phyloP scores from a whole-genome alignment of 2,113 vertebrate species.

The Siniperca chuatsi region DNA sequence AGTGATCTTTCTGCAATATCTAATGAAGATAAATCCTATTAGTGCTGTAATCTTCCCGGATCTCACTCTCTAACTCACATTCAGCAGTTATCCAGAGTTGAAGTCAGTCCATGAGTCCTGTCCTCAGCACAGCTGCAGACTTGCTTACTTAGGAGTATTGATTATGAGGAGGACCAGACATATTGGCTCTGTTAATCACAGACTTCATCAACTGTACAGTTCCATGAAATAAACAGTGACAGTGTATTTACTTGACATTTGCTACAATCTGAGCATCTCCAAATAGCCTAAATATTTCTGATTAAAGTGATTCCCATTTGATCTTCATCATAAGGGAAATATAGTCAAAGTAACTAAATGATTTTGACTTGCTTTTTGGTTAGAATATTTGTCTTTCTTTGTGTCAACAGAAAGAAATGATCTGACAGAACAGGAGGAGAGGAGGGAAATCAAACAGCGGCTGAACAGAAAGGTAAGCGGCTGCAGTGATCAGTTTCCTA shows the following conservation, averaged over 20 bases:
- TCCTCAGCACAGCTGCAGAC: neutral
- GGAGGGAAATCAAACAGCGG: slow-evolving; percentile 96
- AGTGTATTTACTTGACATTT: neutral
- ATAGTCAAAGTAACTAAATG: neutral
- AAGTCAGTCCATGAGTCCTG: neutral
- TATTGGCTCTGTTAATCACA: slow-evolving; percentile 24
- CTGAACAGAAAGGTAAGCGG: slow-evolving; percentile 94
- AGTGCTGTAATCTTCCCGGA: slow-evolving; percentile 11
- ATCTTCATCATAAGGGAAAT: neutral
- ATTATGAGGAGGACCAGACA: slow-evolving; percentile 5
- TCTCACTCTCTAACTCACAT: slow-evolving; percentile 11
- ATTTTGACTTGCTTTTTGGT: neutral
- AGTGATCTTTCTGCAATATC: slow-evolving; percentile 27
- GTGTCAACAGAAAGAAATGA: slow-evolving; percentile 92
- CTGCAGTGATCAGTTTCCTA: neutral
- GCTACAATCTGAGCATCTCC: too few species aligned
- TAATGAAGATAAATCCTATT: slow-evolving; percentile 43
- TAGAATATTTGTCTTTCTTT: slow-evolving; percentile 8
- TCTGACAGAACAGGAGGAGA: slow-evolving; percentile 96
- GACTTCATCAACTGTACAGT: neutral
- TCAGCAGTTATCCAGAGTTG: neutral
- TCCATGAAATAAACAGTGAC: neutral
- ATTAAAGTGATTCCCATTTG: neutral
- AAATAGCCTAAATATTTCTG: too few species aligned
- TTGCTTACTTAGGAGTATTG: neutral